phyloP scores from a whole-genome alignment of 2,888 invertebrate genomes.

The Drosophila neonasuta region DNA sequence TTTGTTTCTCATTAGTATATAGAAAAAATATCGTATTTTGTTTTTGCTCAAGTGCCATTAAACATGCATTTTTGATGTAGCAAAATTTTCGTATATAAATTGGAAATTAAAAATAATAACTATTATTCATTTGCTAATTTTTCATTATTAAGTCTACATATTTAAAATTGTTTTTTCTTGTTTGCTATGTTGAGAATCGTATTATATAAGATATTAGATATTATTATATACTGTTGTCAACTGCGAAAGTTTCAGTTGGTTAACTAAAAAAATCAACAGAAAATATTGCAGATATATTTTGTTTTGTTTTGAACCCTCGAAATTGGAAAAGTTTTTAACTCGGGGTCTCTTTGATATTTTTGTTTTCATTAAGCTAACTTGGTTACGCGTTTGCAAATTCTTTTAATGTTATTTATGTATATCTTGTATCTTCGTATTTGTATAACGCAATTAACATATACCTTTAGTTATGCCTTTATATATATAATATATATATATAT shows the following conservation, averaged over 20 bases:
- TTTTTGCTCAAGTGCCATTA: constrained; percentile 56
- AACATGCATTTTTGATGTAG: constrained; percentile 59
- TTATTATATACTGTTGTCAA: constrained; percentile 29
- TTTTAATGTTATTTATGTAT: constrained; percentile 43
- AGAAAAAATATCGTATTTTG: constrained; percentile 72
- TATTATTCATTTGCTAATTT: constrained; percentile 21
- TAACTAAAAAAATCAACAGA: constrained; percentile 30
- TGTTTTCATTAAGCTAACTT: constrained; percentile 55
- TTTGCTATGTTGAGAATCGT: constrained; percentile 42
- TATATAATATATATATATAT: constrained; percentile 17
- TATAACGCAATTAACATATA: constrained; percentile 49
- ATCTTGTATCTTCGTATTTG: constrained; percentile 37
- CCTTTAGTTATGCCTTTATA: constrained; percentile 29
- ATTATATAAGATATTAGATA: constrained; percentile 16
- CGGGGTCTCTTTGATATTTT: constrained; percentile 41
- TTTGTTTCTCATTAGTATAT: constrained; percentile 51
- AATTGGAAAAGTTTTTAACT: constrained; percentile 21
- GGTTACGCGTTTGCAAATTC: constrained; percentile 63
- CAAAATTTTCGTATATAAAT: constrained; percentile 58
- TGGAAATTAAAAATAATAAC: constrained; percentile 53
- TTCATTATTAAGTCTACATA: constrained; percentile 37
- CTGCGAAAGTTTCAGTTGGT: constrained; percentile 18
- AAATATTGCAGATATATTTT: constrained; percentile 32
- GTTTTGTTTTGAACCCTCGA: constrained; percentile 3
- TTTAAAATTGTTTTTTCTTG: constrained; percentile 31